Conservation (phyloP, 2,797 vertebrate species). For the Toxotes lorentzi region DNA sequence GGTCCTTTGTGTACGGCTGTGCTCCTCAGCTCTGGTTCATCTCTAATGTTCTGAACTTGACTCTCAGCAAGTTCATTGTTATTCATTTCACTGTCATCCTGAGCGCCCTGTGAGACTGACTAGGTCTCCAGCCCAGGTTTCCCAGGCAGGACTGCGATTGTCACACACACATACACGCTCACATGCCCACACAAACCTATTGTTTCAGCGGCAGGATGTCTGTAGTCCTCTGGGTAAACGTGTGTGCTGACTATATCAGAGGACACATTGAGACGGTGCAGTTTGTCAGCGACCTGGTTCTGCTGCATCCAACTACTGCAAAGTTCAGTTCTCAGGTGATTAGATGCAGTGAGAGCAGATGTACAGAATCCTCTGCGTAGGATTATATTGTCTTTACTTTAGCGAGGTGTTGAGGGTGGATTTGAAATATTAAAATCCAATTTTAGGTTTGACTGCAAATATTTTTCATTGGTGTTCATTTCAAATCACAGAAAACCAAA, state of each 20-base stretch:
- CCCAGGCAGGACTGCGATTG: constrained; percentile 56
- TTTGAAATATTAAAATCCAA: constrained; percentile 26
- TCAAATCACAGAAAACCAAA: constrained; percentile 16
- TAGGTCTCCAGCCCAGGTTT: constrained; percentile 58
- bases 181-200: constrained; percentile 57
- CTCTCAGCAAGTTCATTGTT: constrained; percentile 77
- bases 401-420: not conserved
- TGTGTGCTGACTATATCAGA: constrained; percentile 68
- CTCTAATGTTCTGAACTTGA: constrained; percentile 72
- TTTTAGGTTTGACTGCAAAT: constrained; percentile 22
- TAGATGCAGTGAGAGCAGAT: constrained; percentile 25
- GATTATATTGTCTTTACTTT: constrained; percentile 28
- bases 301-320: constrained; percentile 43
- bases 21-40: constrained; percentile 55
- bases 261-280: constrained; percentile 66
- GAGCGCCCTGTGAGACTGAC: constrained; percentile 63
- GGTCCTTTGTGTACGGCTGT: constrained; percentile 41
- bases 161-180: constrained; percentile 48
- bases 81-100: constrained; percentile 79
- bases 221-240: constrained; percentile 67
- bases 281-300: constrained; percentile 74
- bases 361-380: constrained; percentile 4
- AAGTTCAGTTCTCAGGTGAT: constrained; percentile 67
- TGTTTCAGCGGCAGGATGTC: constrained; percentile 66
- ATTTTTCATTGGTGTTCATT: constrained; percentile 15